A percentile compares a stretch with the other conserved stretches of the same genome.
Evolutionary conservation across 1,140 invertebrate species (phyloP).

Genomic region (Drosophila grimshawi): DNA sequence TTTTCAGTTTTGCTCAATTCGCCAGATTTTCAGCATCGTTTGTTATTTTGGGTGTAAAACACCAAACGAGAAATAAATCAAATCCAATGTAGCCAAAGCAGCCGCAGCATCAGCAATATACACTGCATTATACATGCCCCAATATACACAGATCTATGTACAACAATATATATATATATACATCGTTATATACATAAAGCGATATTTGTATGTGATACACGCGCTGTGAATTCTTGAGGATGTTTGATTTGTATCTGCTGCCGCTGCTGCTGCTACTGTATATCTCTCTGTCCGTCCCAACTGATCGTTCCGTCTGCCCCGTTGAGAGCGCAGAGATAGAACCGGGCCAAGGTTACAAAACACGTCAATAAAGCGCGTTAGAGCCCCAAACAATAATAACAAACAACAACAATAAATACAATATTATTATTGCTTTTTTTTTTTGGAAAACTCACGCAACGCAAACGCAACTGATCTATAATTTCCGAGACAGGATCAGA

Average conservation of each 20-base stretch:
- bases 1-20: slow-evolving; percentile 75
- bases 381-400: slow-evolving; percentile 13
- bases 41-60: slow-evolving; percentile 82
- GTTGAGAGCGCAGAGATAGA: slow-evolving; percentile 55
- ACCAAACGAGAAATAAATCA: slow-evolving; percentile 83
- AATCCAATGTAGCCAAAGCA: slow-evolving; percentile 70
- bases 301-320: slow-evolving; percentile 17
- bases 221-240: slow-evolving; percentile 74
- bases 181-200: neutral
- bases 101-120: slow-evolving; percentile 39
- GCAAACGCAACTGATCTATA: slow-evolving; percentile 31
- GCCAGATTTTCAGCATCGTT: slow-evolving; percentile 72
- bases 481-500: slow-evolving; percentile 47
- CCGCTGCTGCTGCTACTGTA: slow-evolving; percentile 25
- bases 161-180: slow-evolving; percentile 18
- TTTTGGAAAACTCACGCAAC: slow-evolving; percentile 41
- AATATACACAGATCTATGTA: slow-evolving; percentile 28
- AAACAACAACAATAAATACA: slow-evolving; percentile 38
- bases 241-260: slow-evolving; percentile 72
- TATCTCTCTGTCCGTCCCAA: slow-evolving; percentile 32
- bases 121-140: slow-evolving; percentile 60
- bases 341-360: slow-evolving; percentile 84
- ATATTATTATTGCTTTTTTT: slow-evolving; percentile 28
- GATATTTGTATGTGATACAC: slow-evolving; percentile 40
- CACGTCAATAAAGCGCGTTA: slow-evolving; percentile 82